A percentile compares a stretch with the other conserved stretches of the same genome.
These are phyloP conservation scores for Leptopilina myrica DNA, from an alignment of 2,888 invertebrate genomes.

Conservation along the genomic window DNA sequence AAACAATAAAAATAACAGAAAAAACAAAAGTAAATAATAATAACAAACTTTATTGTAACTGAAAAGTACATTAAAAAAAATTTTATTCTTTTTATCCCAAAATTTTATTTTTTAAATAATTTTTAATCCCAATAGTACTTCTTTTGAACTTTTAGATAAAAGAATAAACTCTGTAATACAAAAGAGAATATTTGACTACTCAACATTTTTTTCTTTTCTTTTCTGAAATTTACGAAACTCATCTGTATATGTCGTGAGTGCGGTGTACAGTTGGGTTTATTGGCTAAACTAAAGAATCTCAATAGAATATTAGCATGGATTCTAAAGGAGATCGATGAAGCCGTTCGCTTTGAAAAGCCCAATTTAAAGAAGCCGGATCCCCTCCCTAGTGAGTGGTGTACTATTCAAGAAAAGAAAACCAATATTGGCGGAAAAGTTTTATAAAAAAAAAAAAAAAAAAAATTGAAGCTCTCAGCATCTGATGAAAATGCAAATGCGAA, in stretches of 20 bases:
- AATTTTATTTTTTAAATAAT: too few species aligned
- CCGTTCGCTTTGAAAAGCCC: constrained; percentile 21
- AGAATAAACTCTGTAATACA: too few species aligned
- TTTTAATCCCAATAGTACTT: too few species aligned
- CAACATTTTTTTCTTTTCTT: background rate
- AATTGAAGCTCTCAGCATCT: background rate
- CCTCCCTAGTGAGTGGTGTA: background rate
- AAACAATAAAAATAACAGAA: too few species aligned
- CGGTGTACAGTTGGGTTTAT: background rate
- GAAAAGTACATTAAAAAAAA: too few species aligned
- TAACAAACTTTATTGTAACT: too few species aligned
- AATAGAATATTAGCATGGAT: constrained; percentile 29
- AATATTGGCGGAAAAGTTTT: background rate
- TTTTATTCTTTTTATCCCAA: too few species aligned
- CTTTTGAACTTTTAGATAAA: too few species aligned
- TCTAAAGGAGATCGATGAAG: constrained; percentile 30
- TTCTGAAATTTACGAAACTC: background rate
- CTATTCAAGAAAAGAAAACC: constrained; percentile 5
- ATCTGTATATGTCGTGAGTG: background rate
- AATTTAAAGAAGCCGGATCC: constrained; percentile 30
- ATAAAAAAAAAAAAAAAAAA: background rate
- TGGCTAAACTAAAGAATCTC: constrained; percentile 24
- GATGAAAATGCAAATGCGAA: constrained; percentile 6
- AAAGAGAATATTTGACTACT: background rate
- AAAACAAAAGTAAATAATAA: too few species aligned